A percentile compares a stretch with the other conserved stretches of the same genome.
Conservation (phyloP, 2,888 invertebrate genomes). For the Physocephala rufipes region DNA sequence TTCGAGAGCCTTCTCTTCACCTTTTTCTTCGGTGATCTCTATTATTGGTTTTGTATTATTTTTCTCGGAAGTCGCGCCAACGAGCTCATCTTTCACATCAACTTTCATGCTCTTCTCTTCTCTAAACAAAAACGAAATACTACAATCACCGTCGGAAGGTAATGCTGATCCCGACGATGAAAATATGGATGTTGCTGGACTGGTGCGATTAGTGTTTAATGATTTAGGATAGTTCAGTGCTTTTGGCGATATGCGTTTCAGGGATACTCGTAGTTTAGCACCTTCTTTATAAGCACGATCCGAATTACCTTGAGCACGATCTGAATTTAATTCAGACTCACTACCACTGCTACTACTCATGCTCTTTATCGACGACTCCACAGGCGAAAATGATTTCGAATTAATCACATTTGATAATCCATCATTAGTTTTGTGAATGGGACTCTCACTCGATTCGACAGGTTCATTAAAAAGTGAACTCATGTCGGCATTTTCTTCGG, state of each 20-base stretch:
- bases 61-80: not conserved
- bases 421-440: too few species aligned
- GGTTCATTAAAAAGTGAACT: not conserved
- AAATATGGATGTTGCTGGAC: conserved; percentile 14
- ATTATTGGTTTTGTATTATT: not conserved
- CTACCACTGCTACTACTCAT: conserved; percentile 40
- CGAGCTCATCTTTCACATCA: not conserved
- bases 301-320: conserved; percentile 36
- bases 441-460: not conserved
- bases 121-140: not conserved
- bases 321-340: conserved; percentile 50
- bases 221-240: conserved; percentile 8
- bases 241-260: conserved; percentile 49
- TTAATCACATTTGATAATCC: not conserved
- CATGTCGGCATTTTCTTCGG: not conserved
- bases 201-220: not conserved
- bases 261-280: conserved; percentile 48
- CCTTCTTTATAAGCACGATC: conserved; percentile 40
- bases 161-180: conserved; percentile 22
- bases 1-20: not conserved
- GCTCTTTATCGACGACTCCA: not conserved
- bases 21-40: not conserved
- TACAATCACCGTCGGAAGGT: not conserved
- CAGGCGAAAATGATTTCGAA: not conserved
- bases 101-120: conserved; percentile 22